Evolutionary conservation across 2,888 invertebrate genomes (phyloP), one percentile per base, ranked within the genome.

Genomic region (Phengaris arion): DNA sequence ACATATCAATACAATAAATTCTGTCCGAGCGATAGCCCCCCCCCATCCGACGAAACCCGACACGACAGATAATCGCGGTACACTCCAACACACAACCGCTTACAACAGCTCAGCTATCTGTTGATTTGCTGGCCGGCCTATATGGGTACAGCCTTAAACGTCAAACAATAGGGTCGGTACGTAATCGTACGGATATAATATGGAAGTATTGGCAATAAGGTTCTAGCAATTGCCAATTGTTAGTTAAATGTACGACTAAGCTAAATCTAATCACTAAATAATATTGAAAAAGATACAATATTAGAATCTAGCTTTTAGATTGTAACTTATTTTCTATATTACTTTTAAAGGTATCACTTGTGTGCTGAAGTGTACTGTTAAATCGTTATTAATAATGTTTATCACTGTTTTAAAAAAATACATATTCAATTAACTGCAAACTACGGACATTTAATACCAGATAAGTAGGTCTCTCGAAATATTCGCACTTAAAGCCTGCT

Each of bases 1-100:
- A 51, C 48, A 51, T 70, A 70, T 70, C 70, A 70, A 70, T 70
- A 51, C 64, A 64, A 45, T 64, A 64, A 64, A 64, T 64, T 51
- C 15, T n/a, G 48, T 12, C 6, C 48, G 52, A 15, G 22, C 72
- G 72, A 72, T 72, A 72, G 52, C 72, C 72, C 35, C 51, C 72
- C 72, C 35, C 51, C 51, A 13, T 35, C 35, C 72, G 72, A 35
- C 10, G 72, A 35, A 64, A 64, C 64, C 52, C 52, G 54, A 72
- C 72, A 72, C 22, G 51, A 35, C 72, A 52, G 72, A 52, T 72
- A 70, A 48, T 54, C 6, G 35, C 54, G 22, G 72, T 72, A 72
- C 72, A 72, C 72, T 72, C 12, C 72, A 22, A 0, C 22, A 8
- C 52, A 72, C 15, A 54, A 72, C 51, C 13, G 52, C 52, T 72